Conservation (phyloP, 2,113 vertebrate species). For the Brachirus orientalis region DNA sequence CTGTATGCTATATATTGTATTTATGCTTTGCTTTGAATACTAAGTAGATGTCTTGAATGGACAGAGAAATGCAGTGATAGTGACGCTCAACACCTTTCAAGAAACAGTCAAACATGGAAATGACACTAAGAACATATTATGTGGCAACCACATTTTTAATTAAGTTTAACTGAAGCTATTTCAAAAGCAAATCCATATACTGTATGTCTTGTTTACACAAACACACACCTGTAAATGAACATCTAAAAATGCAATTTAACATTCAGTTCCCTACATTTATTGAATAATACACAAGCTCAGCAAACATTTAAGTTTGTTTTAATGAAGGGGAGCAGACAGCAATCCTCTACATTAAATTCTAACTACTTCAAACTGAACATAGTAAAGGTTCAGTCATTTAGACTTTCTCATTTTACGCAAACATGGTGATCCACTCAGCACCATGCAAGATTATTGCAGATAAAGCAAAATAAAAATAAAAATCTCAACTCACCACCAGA, state of each 20-base stretch:
- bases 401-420: neutral
- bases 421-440: slow-evolving; percentile 3
- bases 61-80: too few species aligned
- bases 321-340: neutral
- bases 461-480: neutral
- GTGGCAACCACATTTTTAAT: too few species aligned
- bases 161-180: neutral
- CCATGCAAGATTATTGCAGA: slow-evolving; percentile 7
- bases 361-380: too few species aligned
- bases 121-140: too few species aligned
- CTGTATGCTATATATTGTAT: too few species aligned
- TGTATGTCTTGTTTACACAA: neutral
- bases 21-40: too few species aligned
- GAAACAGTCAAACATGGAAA: too few species aligned
- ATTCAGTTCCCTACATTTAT: neutral
- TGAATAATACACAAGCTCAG: neutral
- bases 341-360: neutral
- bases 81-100: too few species aligned
- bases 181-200: neutral
- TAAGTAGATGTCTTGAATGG: too few species aligned
- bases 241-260: neutral
- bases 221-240: neutral
- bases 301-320: neutral
- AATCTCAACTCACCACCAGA: slow-evolving; percentile 84
- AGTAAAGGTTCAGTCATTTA: neutral